Evolutionary conservation across 2,888 invertebrate species (phyloP), one percentile per base, ranked within the genome.

Genomic region (Rotaria magnacalcarata): DNA sequence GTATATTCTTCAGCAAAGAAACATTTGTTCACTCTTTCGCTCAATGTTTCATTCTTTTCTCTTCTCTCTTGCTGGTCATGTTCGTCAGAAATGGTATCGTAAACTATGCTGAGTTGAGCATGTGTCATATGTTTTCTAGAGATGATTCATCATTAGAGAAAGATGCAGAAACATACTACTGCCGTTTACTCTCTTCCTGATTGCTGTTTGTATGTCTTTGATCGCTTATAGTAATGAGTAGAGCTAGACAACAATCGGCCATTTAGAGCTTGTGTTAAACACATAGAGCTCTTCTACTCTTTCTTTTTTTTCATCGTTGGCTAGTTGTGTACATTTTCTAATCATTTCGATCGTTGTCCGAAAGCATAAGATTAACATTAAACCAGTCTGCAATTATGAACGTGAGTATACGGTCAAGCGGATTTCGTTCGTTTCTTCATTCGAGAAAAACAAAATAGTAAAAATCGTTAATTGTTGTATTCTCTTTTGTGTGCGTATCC

Each of bases 301-400:
- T 34, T 67, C 27, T 14, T 41, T 34, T 41, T 7, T 19, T 67
- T 67, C 67, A 67, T 67, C 67, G 67, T 34, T 67, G 67, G 2
- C 67, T 34, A 67, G 27, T 34, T 67, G 67, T 67, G 67, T 67
- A 67, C 67, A 34, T 67, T 67, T 67, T 67, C 67, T 67, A 67
- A 67, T 67, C 34, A 41, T 67, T 67, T 67, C 67, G 67, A 1
- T 41, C 67, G 67, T 19, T 67, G 67, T 67, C 67, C 67, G 67
- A 67, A 67, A 27, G 67, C 16, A 67, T 67, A 67, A 67, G 67
- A 67, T 67, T 67, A 67, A 67, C 67, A 67, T 67, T 67, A 34
- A 67, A 67, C 67, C 4, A 67, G 67, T 67, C 67, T 67, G 19
- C 67, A 67, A 67, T 67, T 41, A 67, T 67, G 34, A 34, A 67